A percentile compares a stretch with the other conserved stretches of the same genome.
phyloP scores from a whole-genome alignment of 2,797 vertebrate genomes.

The Clarias platycephalus region DNA sequence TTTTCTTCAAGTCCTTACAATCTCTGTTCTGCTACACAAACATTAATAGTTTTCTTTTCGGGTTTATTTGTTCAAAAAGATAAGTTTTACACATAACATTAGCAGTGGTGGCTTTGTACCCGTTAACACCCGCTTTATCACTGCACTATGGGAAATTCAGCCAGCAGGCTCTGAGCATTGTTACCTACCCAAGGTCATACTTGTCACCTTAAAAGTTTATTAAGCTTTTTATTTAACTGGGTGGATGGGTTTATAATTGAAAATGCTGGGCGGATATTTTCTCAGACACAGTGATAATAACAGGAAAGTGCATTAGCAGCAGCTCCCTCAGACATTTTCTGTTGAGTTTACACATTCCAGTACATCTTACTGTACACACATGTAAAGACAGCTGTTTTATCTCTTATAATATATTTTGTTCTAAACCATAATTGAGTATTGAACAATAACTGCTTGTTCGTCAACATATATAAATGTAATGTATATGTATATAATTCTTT shows the following conservation, averaged over 20 bases:
- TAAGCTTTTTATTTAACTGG: background rate
- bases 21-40: background rate
- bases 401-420: background rate
- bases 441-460: background rate
- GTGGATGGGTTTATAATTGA: background rate
- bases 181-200: background rate
- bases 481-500: background rate
- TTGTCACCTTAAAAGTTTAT: background rate
- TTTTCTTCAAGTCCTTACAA: background rate
- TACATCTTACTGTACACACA: background rate
- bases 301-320: constrained; percentile 42
- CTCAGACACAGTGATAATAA: constrained; percentile 11
- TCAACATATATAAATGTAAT: background rate
- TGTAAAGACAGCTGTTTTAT: background rate
- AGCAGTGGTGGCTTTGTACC: background rate
- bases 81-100: background rate
- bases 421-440: background rate
- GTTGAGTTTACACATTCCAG: constrained; percentile 45
- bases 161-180: background rate
- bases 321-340: background rate
- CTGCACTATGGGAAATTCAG: background rate
- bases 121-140: background rate
- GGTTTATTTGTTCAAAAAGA: background rate
- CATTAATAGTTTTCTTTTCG: background rate
- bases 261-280: constrained; percentile 41